Conservation (phyloP, 1,140 invertebrate species). For the Caerostris extrusa region DNA sequence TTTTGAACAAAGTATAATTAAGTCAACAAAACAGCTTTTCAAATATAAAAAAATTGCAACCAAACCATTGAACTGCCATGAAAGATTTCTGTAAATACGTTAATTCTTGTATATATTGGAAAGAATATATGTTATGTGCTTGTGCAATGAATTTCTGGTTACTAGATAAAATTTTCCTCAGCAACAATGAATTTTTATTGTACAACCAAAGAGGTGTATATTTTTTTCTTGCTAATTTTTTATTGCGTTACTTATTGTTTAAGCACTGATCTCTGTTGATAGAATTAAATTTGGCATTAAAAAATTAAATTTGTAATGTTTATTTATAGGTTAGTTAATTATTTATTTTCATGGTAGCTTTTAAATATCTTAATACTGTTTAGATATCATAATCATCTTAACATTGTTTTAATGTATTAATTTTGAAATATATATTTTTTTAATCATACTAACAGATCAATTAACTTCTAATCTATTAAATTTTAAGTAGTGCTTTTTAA, state of each 20-base stretch:
- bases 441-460: too few species aligned
- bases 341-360: too few species aligned
- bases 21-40: constrained; percentile 43
- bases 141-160: constrained; percentile 20
- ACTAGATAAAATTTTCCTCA: neutral
- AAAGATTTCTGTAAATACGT: constrained; percentile 45
- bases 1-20: neutral
- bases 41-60: neutral
- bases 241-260: neutral
- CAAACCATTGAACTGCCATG: constrained; percentile 47
- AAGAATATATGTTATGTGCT: constrained; percentile 12
- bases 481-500: too few species aligned
- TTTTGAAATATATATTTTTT: too few species aligned
- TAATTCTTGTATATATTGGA: constrained; percentile 29
- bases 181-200: neutral
- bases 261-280: neutral
- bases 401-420: too few species aligned
- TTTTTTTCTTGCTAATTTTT: neutral
- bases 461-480: too few species aligned
- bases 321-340: too few species aligned
- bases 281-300: too few species aligned
- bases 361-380: too few species aligned
- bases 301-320: too few species aligned
- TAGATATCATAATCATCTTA: too few species aligned
- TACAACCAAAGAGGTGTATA: constrained; percentile 5